Conservation (phyloP, 1,140 invertebrate genomes). For the Rhopalosiphum maidis region DNA sequence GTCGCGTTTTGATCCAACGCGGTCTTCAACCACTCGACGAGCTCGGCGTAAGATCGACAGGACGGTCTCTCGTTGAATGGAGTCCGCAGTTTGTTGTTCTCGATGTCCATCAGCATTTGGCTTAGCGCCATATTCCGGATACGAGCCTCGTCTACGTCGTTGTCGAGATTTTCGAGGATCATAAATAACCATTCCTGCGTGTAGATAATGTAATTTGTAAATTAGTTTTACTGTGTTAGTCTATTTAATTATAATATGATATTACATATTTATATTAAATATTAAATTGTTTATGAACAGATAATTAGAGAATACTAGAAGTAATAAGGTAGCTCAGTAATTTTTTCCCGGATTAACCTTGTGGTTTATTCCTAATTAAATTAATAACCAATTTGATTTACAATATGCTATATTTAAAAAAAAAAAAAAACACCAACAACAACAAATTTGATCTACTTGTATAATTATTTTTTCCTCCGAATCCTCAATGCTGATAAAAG, state of each 20-base stretch:
- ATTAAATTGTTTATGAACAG: background rate
- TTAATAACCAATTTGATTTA: no score
- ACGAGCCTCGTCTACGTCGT: background rate
- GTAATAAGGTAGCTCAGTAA: no score
- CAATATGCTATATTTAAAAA: no score
- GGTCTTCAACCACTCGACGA: background rate
- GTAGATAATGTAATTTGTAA: background rate
- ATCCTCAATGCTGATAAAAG: constrained; percentile 2
- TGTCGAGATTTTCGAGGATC: background rate
- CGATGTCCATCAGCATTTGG: constrained; percentile 8
- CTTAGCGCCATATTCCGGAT: constrained; percentile 12
- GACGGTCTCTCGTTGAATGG: constrained; percentile 30
- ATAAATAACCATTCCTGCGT: constrained; percentile 13
- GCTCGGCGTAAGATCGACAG: background rate
- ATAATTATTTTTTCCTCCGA: constrained; percentile 44
- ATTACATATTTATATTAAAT: background rate
- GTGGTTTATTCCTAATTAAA: no score
- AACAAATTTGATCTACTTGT: background rate
- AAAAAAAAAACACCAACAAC: background rate
- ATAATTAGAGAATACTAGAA: no score
- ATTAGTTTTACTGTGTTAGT: background rate
- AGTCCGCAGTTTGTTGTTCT: background rate
- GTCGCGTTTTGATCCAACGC: background rate
- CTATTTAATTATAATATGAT: background rate
- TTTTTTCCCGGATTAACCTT: no score